Evolutionary conservation across 2,888 invertebrate genomes (phyloP).

Genomic region (Cantharis lateralis): DNA sequence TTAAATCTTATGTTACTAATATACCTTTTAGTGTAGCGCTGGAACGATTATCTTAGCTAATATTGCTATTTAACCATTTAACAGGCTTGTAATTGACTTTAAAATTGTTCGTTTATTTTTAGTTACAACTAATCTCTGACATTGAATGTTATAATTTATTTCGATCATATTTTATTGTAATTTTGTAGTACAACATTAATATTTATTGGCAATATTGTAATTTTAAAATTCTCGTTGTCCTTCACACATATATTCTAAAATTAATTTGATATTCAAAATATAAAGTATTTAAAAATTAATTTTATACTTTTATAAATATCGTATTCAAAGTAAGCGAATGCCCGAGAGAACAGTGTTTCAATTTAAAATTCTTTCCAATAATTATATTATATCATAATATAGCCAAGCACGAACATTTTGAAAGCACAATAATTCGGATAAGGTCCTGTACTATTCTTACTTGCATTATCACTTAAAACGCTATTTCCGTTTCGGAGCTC

Average conservation of each 20-base stretch:
- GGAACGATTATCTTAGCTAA: conserved; percentile 15
- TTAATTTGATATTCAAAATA: too few species aligned
- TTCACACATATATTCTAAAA: background rate
- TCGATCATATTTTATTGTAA: background rate
- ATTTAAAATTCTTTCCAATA: too few species aligned
- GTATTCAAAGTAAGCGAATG: too few species aligned
- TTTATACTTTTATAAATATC: too few species aligned
- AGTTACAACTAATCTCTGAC: background rate
- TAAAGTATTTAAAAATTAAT: too few species aligned
- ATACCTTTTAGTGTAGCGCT: conserved; percentile 13
- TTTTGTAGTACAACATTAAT: background rate
- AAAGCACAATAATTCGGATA: too few species aligned
- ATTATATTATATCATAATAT: too few species aligned
- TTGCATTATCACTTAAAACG: too few species aligned
- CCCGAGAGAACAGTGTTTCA: too few species aligned
- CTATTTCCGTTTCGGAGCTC: too few species aligned
- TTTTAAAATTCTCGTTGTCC: background rate
- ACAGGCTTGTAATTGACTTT: conserved; percentile 20
- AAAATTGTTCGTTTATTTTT: conserved; percentile 11
- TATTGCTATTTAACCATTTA: conserved; percentile 18
- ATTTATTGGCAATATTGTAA: background rate
- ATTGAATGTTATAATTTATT: background rate
- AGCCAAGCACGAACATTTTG: too few species aligned
- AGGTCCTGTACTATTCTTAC: too few species aligned
- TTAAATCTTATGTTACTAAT: conserved; percentile 17